Conservation (phyloP, 2,888 invertebrate genomes). For the Chymomyza fuscimana region DNA sequence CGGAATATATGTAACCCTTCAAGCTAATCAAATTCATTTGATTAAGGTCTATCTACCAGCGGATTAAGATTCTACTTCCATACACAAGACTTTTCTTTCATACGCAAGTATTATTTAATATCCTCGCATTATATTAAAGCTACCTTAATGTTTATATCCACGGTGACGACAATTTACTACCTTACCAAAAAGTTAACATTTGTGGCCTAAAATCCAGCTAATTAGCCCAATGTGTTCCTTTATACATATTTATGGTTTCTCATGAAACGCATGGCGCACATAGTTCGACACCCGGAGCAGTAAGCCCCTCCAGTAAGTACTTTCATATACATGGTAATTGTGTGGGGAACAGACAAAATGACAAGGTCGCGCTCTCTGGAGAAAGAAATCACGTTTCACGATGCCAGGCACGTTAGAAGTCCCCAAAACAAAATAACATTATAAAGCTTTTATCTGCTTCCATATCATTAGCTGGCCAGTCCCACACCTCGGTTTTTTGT, state of each 20-base stretch:
- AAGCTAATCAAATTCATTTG: too few species aligned
- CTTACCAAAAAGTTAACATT: conserved; percentile 17
- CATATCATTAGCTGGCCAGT: conserved; percentile 48
- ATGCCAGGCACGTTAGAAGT: conserved; percentile 1
- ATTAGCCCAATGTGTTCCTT: conserved; percentile 35
- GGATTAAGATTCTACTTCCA: too few species aligned
- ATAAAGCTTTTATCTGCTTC: conserved; percentile 67
- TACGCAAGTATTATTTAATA: too few species aligned
- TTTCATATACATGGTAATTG: neutral
- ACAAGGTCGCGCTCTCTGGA: conserved; percentile 23
- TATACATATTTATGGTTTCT: conserved; percentile 1
- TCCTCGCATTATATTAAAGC: neutral
- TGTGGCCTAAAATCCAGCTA: conserved; percentile 37
- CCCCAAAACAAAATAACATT: conserved; percentile 53
- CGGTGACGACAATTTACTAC: neutral
- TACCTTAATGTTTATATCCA: neutral
- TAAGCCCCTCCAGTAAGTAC: neutral
- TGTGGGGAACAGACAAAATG: neutral
- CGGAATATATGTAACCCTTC: too few species aligned
- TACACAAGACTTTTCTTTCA: too few species aligned
- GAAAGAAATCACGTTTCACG: conserved; percentile 53
- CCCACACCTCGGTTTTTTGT: neutral
- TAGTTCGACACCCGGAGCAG: neutral
- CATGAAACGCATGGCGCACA: neutral
- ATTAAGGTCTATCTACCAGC: too few species aligned